A percentile compares a stretch with the other conserved stretches of the same genome.
These are phyloP conservation scores for Euplagia quadripunctaria DNA, from an alignment of 2,888 invertebrate species.

Conservation along the genomic window DNA sequence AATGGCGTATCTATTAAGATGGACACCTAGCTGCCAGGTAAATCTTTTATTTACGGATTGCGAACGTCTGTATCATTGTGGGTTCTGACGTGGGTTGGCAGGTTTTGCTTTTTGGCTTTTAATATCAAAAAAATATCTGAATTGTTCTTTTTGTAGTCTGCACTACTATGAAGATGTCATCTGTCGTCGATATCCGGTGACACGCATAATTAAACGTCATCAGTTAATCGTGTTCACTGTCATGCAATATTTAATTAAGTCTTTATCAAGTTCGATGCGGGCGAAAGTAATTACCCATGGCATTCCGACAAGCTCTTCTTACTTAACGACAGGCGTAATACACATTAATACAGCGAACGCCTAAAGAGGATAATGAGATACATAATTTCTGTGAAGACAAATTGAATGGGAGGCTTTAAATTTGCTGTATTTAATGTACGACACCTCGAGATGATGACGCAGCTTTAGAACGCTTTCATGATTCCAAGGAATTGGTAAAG, in stretches of 20 bases:
- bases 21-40: slow-evolving; percentile 61
- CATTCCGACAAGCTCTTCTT: slow-evolving; percentile 63
- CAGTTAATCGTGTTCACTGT: slow-evolving; percentile 61
- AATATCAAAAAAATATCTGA: slow-evolving; percentile 13
- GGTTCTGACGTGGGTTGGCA: slow-evolving; percentile 53
- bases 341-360: slow-evolving; percentile 33
- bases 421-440: slow-evolving; percentile 22
- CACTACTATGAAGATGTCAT: slow-evolving; percentile 3
- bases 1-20: slow-evolving; percentile 35
- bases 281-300: slow-evolving; percentile 67
- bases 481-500: neutral
- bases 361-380: slow-evolving; percentile 41
- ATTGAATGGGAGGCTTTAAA: slow-evolving; percentile 30
- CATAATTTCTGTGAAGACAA: slow-evolving; percentile 37
- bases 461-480: slow-evolving; percentile 3
- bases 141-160: neutral
- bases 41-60: slow-evolving; percentile 71
- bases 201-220: slow-evolving; percentile 50
- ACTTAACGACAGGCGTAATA: slow-evolving; percentile 45
- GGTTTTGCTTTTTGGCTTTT: slow-evolving; percentile 1
- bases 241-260: slow-evolving; percentile 73
- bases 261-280: slow-evolving; percentile 71
- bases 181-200: slow-evolving; percentile 11
- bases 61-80: slow-evolving; percentile 57
- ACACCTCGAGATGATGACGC: slow-evolving; percentile 10